Conservation (phyloP, 2,113 vertebrate genomes). For the Corythornis cristatus region DNA sequence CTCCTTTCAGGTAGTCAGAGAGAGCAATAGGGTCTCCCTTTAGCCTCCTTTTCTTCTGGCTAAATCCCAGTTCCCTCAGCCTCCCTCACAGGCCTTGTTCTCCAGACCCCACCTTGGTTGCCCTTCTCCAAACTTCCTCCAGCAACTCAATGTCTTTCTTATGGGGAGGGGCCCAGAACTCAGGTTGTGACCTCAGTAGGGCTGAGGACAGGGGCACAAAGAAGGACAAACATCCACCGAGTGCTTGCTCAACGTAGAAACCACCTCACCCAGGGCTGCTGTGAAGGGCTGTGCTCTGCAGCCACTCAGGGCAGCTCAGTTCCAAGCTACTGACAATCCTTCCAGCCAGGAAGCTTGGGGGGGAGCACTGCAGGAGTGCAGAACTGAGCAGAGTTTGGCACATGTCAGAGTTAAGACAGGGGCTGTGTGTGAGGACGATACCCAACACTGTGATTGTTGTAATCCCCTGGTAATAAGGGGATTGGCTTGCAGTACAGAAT, state of each 20-base stretch:
- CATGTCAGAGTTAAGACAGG: not conserved
- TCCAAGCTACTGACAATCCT: not conserved
- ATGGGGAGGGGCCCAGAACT: too few relatives aligned
- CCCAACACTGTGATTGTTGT: not conserved
- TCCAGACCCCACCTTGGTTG: too few relatives aligned
- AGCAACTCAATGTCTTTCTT: too few relatives aligned
- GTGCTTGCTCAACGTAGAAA: not conserved
- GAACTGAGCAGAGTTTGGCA: not conserved
- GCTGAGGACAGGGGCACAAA: too few relatives aligned
- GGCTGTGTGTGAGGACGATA: not conserved
- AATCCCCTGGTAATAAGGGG: slow-evolving; percentile 38
- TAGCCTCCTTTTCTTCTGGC: too few relatives aligned
- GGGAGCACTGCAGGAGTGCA: not conserved
- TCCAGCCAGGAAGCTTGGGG: not conserved
- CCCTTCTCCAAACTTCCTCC: too few relatives aligned
- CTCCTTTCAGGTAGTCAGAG: too few relatives aligned
- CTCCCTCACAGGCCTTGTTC: too few relatives aligned
- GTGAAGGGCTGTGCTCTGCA: not conserved
- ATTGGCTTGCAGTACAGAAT: not conserved
- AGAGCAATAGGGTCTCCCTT: too few relatives aligned
- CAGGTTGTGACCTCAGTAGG: too few relatives aligned
- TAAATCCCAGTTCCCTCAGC: too few relatives aligned
- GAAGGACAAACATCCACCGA: not conserved
- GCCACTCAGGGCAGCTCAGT: not conserved
- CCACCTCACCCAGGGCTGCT: not conserved